A percentile compares a stretch with the other conserved stretches of the same genome.
phyloP scores from a whole-genome alignment of 2,888 invertebrate species.

The Hipparchia sbordonii region DNA sequence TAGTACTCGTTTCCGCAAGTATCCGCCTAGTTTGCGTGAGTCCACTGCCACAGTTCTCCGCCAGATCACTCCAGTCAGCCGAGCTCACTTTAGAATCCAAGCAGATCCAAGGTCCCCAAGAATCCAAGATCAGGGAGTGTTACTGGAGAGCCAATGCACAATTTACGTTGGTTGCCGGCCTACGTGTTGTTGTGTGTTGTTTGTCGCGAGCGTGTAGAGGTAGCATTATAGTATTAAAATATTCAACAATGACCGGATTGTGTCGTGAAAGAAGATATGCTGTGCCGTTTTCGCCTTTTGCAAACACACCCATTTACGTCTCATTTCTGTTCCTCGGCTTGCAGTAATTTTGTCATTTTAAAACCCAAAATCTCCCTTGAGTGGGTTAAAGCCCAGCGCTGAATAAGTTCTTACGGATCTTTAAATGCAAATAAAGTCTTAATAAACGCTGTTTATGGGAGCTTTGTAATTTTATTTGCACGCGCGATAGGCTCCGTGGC shows the following conservation, averaged over 20 bases:
- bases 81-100: too few species aligned
- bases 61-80: too few species aligned
- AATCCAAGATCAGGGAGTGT: too few species aligned
- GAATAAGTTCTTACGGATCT: slow-evolving; percentile 80
- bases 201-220: too few species aligned
- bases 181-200: too few species aligned
- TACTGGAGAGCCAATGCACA: too few species aligned
- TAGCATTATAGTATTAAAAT: slow-evolving; percentile 41
- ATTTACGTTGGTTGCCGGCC: too few species aligned
- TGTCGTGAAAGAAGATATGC: slow-evolving; percentile 68
- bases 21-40: too few species aligned
- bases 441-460: slow-evolving; percentile 78
- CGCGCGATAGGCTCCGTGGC: slow-evolving; percentile 71
- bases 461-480: slow-evolving; percentile 77
- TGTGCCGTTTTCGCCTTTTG: slow-evolving; percentile 61
- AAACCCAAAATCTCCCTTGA: slow-evolving; percentile 65
- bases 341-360: slow-evolving; percentile 77
- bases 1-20: too few species aligned
- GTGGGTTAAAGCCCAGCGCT: slow-evolving; percentile 58
- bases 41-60: too few species aligned
- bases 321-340: slow-evolving; percentile 61
- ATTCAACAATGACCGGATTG: slow-evolving; percentile 64
- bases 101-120: too few species aligned
- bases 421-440: slow-evolving; percentile 78
- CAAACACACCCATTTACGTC: slow-evolving; percentile 73